Evolutionary conservation across 2,888 invertebrate genomes (phyloP), one percentile per base, ranked within the genome.

Genomic region (Leptura quadrifasciata): DNA sequence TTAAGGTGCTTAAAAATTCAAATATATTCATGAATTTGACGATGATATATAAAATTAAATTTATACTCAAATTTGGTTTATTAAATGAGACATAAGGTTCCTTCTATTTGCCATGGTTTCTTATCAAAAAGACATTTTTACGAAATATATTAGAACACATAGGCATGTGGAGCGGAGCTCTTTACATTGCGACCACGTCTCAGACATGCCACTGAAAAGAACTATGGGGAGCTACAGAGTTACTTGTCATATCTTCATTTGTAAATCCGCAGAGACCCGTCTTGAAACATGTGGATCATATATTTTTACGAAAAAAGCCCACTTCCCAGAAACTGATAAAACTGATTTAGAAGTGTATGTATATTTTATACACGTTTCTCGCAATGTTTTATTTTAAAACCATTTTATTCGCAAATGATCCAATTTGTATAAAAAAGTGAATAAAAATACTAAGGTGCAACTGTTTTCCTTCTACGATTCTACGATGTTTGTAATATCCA

Each of bases 271-370:
- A n/a, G 47, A 47, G 47, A n/a, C 47, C 5, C n/a, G 10, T 47
- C 47, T 47, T 47, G 47, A 47, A 47, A 47, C n/a, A 47, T n/a
- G 47, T n/a, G 47, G n/a, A 15, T 47, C 47, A 47, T 47, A 47
- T 47, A 47, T 47, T 47, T 47, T 47, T 47, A 47, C 17, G 47
- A 47, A 47, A 47, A 47, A 47, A 47, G 2, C n/a, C 5, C 4
- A 47, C 47, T 47, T 47, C n/a, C n/a, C 47, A 17, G 47, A 47
- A 47, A 47, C 47, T 47, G 47, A 47, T 47, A 47, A 47, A 47
- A 47, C 47, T 47, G 47, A 47, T 47, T 15, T 47, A 47, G 15
- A 47, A n/a, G n/a, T 47, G n/a, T 47, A 47, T 47, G 47, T 47
- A n/a, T 47, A 47, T 47, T 47, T 47, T 47, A n/a, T n/a, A 15